phyloP scores from a whole-genome alignment of 37 sponge, comb jelly and placozoan genomes.

The Agelas oroides region DNA sequence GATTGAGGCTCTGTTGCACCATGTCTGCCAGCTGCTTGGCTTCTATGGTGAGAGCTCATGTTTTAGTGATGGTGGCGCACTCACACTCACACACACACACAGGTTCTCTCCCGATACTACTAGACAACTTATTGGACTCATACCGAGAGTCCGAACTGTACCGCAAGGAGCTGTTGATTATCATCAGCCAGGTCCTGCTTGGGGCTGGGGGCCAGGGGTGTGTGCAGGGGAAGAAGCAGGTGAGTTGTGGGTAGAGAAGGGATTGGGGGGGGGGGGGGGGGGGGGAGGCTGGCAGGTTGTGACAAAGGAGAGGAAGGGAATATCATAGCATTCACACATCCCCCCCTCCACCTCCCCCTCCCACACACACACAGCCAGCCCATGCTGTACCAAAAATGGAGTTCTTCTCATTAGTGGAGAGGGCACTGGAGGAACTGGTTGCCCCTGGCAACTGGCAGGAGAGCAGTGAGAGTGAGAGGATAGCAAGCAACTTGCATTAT shows the following conservation, averaged over 20 bases:
- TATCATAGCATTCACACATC: neutral
- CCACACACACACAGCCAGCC: neutral
- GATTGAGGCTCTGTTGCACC: conserved; percentile 16
- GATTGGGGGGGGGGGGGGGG: conserved; percentile 7
- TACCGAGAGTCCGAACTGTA: neutral
- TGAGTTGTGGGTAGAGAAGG: conserved; percentile 27
- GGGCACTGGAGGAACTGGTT: conserved; percentile 5
- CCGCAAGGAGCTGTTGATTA: conserved; percentile 39
- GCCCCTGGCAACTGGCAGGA: conserved; percentile 26
- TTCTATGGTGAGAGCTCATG: conserved; percentile 6
- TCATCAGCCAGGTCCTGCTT: conserved; percentile 38
- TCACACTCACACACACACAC: neutral
- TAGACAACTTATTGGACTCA: conserved; percentile 63
- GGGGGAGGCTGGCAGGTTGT: neutral
- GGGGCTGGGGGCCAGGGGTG: conserved; percentile 36
- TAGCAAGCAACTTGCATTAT: no score
- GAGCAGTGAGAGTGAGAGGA: no score
- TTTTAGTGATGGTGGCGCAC: no score
- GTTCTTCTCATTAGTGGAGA: conserved; percentile 23
- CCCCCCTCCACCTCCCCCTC: neutral
- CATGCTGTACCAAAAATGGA: neutral
- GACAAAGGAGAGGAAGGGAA: neutral
- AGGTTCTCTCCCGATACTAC: conserved; percentile 14
- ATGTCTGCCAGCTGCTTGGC: conserved; percentile 65
- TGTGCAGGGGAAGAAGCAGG: neutral